Conservation (phyloP, 2,113 vertebrate species). For the Dryoscopus gambensis region DNA sequence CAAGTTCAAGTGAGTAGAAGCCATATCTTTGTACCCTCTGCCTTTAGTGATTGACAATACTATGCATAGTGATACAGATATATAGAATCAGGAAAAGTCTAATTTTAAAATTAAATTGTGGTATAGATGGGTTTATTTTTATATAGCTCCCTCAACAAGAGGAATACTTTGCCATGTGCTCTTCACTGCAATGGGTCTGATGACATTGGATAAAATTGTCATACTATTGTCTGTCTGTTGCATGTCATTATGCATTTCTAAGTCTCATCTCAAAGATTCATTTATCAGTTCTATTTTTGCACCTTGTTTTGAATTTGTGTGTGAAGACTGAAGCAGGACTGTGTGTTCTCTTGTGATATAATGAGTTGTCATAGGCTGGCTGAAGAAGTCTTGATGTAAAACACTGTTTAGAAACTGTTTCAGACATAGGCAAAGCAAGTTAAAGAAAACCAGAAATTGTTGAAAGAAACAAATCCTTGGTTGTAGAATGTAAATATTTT, state of each 20-base stretch:
- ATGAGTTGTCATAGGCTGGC: background rate
- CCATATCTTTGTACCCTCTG: background rate
- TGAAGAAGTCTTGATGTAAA: background rate
- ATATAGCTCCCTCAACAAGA: background rate
- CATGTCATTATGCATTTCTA: background rate
- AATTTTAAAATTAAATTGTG: background rate
- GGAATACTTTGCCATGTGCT: background rate
- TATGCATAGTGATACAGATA: background rate
- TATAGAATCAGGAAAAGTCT: background rate
- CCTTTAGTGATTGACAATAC: background rate
- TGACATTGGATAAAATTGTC: background rate
- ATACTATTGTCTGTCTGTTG: background rate
- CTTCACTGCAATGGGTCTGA: background rate
- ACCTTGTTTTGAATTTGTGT: background rate
- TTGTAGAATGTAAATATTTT: background rate
- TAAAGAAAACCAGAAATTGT: background rate
- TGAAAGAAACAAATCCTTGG: background rate
- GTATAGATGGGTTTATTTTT: background rate
- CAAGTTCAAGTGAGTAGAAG: conserved; percentile 84
- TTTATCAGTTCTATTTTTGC: background rate
- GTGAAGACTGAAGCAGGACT: background rate
- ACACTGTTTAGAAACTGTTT: background rate
- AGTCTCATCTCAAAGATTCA: background rate
- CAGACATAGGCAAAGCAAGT: background rate
- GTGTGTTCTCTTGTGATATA: background rate